Evolutionary conservation across 2,888 invertebrate species (phyloP), one percentile per base, ranked within the genome.

Genomic region (Phragmatobia fuliginosa): DNA sequence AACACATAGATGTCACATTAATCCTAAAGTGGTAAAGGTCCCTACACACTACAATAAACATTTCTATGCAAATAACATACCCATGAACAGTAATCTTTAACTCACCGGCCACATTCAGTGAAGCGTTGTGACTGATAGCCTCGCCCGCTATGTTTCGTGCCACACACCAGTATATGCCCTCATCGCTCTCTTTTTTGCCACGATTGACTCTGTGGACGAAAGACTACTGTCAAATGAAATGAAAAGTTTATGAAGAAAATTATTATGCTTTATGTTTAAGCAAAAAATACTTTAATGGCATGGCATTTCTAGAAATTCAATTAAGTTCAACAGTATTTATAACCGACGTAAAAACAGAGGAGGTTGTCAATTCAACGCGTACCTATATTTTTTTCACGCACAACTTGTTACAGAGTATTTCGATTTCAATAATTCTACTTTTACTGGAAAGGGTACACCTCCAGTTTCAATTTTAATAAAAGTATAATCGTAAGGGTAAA

Each of bases 131-230:
- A 92, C 99, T 99, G 88, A 97, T 96, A 75, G 97, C 98, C 83
- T 97, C 97, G 80, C 99, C 99, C 67, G 97, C 98, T 79, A 97
- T 96, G 94, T 99, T 99, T 89, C 97, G 97, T 75, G 99, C 99
- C 83, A 98, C 98, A 94, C 99, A 99, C 98, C 99, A 99, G 93
- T 99, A 99, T 74, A 98, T 97, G 56, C 99, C 99, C 78, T 98
- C 98, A 89, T 98, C 98, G 88, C 98, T 98, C 88, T 98, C 98
- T 94, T 98, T 98, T 94, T 99, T 99, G 90, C 98, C 98, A 90
- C 99, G 98, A 92, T 98, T 98, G 72, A 99, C 99, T 87, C 80
- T 81, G 76, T 59, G 72, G 65, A 79, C 71, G 74, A 71, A 71
- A 77, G 66, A 71, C 73, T 74, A 73, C 60, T 77, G 65, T 58